Conservation (phyloP, 1,140 invertebrate species). For the Ceratitis capitata region DNA sequence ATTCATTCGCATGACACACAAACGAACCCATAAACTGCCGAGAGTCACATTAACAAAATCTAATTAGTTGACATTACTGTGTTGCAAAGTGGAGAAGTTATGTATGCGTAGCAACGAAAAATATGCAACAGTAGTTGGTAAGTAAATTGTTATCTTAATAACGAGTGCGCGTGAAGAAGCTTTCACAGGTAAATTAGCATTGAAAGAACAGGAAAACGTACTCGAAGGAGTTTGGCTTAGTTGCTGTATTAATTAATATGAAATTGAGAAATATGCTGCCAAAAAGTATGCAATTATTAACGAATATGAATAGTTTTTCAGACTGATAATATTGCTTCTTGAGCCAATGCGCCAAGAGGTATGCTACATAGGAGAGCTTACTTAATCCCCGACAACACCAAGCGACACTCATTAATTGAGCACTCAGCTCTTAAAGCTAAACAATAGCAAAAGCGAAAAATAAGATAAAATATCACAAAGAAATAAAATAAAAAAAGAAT, state of each 20-base stretch:
- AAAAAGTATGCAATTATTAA: not conserved
- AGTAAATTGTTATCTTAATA: not conserved
- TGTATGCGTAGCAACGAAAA: no score
- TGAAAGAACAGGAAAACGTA: not conserved
- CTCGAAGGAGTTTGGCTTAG: no score
- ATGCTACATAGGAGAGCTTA: not conserved
- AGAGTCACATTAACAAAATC: no score
- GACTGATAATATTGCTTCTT: not conserved
- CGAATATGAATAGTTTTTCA: not conserved
- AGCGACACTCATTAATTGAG: not conserved
- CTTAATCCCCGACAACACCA: not conserved
- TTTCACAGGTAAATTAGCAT: no score
- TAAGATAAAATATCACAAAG: not conserved
- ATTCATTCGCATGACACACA: not conserved
- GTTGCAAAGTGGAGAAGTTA: no score
- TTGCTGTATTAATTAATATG: not conserved
- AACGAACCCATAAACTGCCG: no score
- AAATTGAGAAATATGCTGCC: not conserved
- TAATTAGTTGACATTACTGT: not conserved
- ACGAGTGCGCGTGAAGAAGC: no score
- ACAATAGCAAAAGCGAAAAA: not conserved
- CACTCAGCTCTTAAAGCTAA: not conserved
- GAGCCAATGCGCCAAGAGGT: not conserved
- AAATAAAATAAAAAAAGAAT: not conserved
- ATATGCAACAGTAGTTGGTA: not conserved